Evolutionary conservation across 2,113 vertebrate species (phyloP).

Genomic region (Sula dactylatra): DNA sequence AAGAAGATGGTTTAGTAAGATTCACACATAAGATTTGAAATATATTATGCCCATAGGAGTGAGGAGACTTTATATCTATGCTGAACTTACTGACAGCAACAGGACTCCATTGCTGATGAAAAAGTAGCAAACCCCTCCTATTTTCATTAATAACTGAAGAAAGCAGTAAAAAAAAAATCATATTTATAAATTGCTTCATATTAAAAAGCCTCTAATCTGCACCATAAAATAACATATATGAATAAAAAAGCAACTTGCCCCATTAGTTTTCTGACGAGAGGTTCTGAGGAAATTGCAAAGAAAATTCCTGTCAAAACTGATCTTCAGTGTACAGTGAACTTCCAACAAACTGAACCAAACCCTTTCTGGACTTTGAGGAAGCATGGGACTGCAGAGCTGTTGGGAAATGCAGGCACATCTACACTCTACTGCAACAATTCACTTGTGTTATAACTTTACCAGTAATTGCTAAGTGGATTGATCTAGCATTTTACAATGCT

Average conservation of each 20-base stretch:
- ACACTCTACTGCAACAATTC: not conserved
- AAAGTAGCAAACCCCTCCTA: not conserved
- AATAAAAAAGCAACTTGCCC: not conserved
- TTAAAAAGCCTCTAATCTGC: not conserved
- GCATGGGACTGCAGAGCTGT: rapidly evolving
- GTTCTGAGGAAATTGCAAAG: not conserved
- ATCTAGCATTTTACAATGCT: not conserved
- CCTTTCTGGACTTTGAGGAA: not conserved
- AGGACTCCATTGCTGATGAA: not conserved
- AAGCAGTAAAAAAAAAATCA: not conserved
- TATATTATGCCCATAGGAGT: not conserved
- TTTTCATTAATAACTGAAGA: not conserved
- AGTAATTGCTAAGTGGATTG: not conserved
- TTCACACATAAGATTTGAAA: not conserved
- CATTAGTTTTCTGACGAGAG: not conserved
- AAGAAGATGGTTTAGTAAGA: not conserved
- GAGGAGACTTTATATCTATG: not conserved
- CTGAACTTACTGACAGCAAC: not conserved
- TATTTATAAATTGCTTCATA: not conserved
- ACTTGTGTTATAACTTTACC: not conserved
- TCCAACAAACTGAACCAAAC: not conserved
- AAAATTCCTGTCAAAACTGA: not conserved
- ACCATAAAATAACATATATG: not conserved
- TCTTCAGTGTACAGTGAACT: not conserved
- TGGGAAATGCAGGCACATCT: not conserved